These are phyloP conservation scores for Sphecodes monilicornis DNA, from an alignment of 2,888 invertebrate species.

Conservation along the genomic window DNA sequence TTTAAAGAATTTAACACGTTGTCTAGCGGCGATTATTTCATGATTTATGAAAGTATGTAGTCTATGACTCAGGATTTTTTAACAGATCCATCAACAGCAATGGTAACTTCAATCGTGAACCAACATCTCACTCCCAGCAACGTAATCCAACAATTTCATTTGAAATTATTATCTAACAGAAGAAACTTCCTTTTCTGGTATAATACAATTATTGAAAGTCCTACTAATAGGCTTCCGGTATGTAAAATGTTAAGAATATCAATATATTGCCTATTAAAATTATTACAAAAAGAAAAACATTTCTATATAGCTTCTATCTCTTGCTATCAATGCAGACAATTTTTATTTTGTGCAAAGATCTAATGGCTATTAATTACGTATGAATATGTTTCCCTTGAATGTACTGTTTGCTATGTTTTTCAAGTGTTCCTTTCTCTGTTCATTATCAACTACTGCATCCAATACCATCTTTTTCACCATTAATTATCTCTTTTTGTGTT, in stretches of 20 bases:
- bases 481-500: too few species aligned
- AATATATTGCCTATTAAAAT: too few species aligned
- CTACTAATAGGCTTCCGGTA: not conserved
- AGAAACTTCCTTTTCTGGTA: not conserved
- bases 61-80: not conserved
- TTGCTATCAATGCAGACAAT: not conserved
- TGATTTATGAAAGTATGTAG: not conserved
- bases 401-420: too few species aligned
- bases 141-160: not conserved
- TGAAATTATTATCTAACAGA: not conserved
- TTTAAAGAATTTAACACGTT: not conserved
- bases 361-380: not conserved
- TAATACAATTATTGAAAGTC: not conserved
- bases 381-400: too few species aligned
- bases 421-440: too few species aligned
- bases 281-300: not conserved
- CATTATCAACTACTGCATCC: too few species aligned
- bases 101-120: not conserved
- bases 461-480: too few species aligned
- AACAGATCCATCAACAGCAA: constrained; percentile 5
- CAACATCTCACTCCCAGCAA: not conserved
- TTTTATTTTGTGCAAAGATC: not conserved
- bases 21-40: not conserved
- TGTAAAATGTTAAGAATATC: too few species aligned
- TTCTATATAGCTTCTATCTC: not conserved